Evolutionary conservation across 1,140 invertebrate genomes (phyloP).

Genomic region (Heliconius himera): DNA sequence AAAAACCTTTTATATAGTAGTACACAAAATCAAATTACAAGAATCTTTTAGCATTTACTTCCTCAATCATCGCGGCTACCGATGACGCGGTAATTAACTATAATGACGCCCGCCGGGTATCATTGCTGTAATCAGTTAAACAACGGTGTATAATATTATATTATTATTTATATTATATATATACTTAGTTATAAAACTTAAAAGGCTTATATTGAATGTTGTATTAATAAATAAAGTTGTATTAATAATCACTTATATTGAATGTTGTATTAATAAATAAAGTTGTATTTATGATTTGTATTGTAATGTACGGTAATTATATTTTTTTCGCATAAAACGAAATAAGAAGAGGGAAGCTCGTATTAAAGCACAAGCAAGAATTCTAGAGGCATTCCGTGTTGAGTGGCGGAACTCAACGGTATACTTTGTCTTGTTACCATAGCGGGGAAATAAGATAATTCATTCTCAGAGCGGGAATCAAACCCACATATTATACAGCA

Average conservation of each 20-base stretch:
- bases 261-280: neutral
- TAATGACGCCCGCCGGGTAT: slow-evolving; percentile 20
- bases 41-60: slow-evolving; percentile 10
- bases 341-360: no score
- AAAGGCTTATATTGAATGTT: neutral
- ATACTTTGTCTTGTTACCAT: no score
- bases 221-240: neutral
- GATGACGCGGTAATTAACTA: slow-evolving; percentile 30
- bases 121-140: neutral
- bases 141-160: slow-evolving; percentile 1
- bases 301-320: neutral
- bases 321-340: no score
- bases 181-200: no score
- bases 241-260: neutral
- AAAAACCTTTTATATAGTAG: no score
- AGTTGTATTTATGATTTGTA: neutral
- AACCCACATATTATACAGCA: no score
- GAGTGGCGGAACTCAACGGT: no score
- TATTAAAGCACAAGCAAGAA: no score
- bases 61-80: slow-evolving; percentile 13
- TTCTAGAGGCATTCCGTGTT: no score
- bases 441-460: no score
- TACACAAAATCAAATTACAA: neutral
- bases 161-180: slow-evolving; percentile 2
- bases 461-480: no score